Evolutionary conservation across 2,113 vertebrate genomes (phyloP).

Genomic region (Lasiurus borealis): DNA sequence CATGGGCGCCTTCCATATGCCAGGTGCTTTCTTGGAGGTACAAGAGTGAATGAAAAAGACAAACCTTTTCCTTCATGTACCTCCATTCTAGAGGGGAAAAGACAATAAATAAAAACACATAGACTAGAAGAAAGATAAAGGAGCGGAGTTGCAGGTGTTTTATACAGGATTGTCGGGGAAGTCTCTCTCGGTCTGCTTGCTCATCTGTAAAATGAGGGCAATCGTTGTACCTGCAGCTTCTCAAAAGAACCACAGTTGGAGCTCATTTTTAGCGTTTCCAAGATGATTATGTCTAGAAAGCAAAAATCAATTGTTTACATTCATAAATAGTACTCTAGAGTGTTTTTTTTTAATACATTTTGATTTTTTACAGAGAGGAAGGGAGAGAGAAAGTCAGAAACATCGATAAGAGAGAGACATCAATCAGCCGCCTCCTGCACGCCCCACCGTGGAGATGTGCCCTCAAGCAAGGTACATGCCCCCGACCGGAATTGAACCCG

Average conservation of each 20-base stretch:
- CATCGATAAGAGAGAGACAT: no score
- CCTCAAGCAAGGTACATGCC: no score
- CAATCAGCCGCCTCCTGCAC: no score
- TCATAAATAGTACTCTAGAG: neutral
- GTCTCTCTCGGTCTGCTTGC: neutral
- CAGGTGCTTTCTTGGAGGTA: neutral
- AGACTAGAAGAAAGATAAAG: neutral
- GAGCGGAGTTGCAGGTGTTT: neutral
- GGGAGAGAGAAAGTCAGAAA: no score
- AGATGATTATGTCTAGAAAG: constrained; percentile 69
- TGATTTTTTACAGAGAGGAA: no score
- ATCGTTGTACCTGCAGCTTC: neutral
- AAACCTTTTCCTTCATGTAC: neutral
- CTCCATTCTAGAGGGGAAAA: neutral
- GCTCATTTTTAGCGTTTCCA: constrained; percentile 43
- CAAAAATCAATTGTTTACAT: constrained; percentile 42
- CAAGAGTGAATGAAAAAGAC: neutral
- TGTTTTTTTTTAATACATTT: no score
- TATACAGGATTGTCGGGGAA: neutral
- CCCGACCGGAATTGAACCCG: no score
- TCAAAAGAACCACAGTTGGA: neutral
- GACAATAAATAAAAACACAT: neutral
- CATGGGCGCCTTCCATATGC: neutral
- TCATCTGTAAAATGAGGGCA: neutral
- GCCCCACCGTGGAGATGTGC: no score